phyloP scores from a whole-genome alignment of 92 coral and sea anemone genomes.

The Zoanthus gigantus region DNA sequence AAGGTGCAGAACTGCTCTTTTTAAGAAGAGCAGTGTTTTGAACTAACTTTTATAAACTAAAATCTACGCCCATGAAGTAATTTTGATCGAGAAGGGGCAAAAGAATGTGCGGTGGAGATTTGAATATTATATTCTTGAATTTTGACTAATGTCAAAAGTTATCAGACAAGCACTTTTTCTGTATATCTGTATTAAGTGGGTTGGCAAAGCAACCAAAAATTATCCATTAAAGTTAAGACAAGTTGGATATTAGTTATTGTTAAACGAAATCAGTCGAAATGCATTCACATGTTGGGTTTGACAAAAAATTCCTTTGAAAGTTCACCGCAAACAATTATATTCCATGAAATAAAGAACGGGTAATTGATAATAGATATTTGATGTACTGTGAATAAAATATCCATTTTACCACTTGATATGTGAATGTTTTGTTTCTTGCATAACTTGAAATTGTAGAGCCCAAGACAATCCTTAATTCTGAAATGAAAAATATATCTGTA shows the following conservation, averaged over 20 bases:
- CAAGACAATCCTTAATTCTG: too few species aligned
- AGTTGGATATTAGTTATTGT: not conserved
- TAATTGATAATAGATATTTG: not conserved
- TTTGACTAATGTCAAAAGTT: slow-evolving; percentile 1
- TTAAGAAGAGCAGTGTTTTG: not conserved
- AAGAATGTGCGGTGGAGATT: too few species aligned
- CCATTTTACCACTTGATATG: not conserved
- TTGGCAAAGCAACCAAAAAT: slow-evolving; percentile 22
- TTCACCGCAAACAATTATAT: not conserved
- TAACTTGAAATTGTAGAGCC: too few species aligned
- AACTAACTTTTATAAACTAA: not conserved
- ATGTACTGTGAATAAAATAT: not conserved
- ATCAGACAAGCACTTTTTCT: not conserved
- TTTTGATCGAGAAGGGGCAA: slow-evolving; percentile 1
- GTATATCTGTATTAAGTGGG: not conserved
- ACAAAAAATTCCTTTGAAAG: too few species aligned
- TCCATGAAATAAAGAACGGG: not conserved
- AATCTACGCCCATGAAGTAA: not conserved
- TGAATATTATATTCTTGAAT: too few species aligned
- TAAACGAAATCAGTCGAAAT: not conserved
- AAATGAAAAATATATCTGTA: too few species aligned
- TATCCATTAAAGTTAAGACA: not conserved
- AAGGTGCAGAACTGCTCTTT: slow-evolving; percentile 41
- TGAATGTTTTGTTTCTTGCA: not conserved
- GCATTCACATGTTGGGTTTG: not conserved